Percentiles rank a stretch among this genome's conserved stretches.
These are phyloP conservation scores for Amphiduros pacificus DNA, from an alignment of 2,888 invertebrate genomes.

Conservation along the genomic window DNA sequence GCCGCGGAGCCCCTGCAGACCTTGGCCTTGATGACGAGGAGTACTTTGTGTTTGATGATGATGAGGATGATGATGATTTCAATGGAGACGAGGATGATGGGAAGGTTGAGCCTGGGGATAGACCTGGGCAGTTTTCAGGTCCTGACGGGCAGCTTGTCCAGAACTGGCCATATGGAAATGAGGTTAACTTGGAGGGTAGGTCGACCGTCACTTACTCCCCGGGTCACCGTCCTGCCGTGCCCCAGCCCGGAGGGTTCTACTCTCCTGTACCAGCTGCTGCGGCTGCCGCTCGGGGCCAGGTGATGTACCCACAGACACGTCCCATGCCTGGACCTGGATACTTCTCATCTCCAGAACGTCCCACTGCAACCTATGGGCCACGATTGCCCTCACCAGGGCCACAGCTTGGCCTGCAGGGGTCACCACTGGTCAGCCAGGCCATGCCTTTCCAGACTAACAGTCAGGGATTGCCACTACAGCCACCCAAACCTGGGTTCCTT, in stretches of 20 bases:
- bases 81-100: slow-evolving; percentile 37
- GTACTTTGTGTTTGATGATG: background rate
- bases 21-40: background rate
- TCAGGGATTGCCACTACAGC: slow-evolving; percentile 12
- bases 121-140: slow-evolving; percentile 24
- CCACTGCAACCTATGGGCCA: background rate
- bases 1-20: background rate
- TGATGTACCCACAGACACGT: background rate
- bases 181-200: slow-evolving; percentile 40
- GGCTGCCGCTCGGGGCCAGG: slow-evolving; percentile 22
- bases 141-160: slow-evolving; percentile 36
- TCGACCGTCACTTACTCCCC: slow-evolving; percentile 42
- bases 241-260: slow-evolving; percentile 5
- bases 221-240: background rate
- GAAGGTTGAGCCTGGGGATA: slow-evolving; percentile 20
- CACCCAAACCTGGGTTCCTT: slow-evolving; percentile 19
- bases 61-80: slow-evolving; percentile 15
- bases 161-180: slow-evolving; percentile 47
- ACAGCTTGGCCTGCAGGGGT: background rate
- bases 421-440: slow-evolving; percentile 10
- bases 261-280: slow-evolving; percentile 14
- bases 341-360: slow-evolving; percentile 33
- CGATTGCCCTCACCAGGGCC: slow-evolving; percentile 9
- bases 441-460: too few species aligned
- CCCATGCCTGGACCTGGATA: slow-evolving; percentile 43